phyloP scores from a whole-genome alignment of 2,797 vertebrate genomes.

The Bovichtus diacanthus region DNA sequence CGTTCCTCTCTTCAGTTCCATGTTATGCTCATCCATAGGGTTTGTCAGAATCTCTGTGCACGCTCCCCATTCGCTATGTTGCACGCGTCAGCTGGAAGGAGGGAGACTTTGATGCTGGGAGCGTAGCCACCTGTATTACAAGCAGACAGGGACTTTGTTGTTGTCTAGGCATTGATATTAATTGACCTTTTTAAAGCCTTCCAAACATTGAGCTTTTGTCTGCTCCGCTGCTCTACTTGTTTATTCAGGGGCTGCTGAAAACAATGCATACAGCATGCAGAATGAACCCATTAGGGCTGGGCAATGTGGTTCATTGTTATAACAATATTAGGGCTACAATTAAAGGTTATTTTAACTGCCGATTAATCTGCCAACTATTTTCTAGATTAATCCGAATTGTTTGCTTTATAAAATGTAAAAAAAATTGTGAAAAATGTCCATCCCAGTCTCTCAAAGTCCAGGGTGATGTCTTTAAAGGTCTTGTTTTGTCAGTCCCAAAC shows the following conservation, averaged over 20 bases:
- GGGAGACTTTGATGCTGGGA: slow-evolving; percentile 57
- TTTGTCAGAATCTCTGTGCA: slow-evolving; percentile 47
- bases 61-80: slow-evolving; percentile 38
- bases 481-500: no score
- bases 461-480: no score
- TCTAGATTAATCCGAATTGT: no score
- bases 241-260: slow-evolving; percentile 54
- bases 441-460: no score
- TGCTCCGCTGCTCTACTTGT: slow-evolving; percentile 52
- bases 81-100: slow-evolving; percentile 53
- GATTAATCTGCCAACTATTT: no score
- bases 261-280: slow-evolving; percentile 52
- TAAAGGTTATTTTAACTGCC: no score
- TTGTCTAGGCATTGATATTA: slow-evolving; percentile 70
- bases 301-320: neutral
- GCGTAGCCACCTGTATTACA: slow-evolving; percentile 66
- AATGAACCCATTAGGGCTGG: slow-evolving; percentile 33
- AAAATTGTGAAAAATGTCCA: no score
- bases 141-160: slow-evolving; percentile 69
- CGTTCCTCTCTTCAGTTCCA: slow-evolving; percentile 36
- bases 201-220: slow-evolving; percentile 58
- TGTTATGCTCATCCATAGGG: slow-evolving; percentile 40
- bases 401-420: no score
- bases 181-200: slow-evolving; percentile 76
- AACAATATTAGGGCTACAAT: no score